phyloP scores from a whole-genome alignment of 2,113 vertebrate species.

The Phrynosoma platyrhinos region DNA sequence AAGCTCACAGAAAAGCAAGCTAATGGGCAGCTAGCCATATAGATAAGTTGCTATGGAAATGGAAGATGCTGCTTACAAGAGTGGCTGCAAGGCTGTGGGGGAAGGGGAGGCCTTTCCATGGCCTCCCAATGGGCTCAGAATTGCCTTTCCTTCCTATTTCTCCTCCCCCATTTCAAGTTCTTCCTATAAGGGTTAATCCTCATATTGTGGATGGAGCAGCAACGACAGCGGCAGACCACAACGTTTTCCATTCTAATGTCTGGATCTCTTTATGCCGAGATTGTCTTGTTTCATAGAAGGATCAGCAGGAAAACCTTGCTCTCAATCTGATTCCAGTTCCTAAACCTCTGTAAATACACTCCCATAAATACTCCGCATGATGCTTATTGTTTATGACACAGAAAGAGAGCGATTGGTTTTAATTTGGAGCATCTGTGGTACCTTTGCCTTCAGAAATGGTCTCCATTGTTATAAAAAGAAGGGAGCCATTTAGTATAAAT shows the following conservation, averaged over 20 bases:
- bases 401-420: not conserved
- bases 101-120: not conserved
- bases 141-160: not conserved
- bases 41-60: conserved; percentile 18
- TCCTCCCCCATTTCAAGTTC: not conserved
- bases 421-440: not conserved
- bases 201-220: not conserved
- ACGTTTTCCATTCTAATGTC: not conserved
- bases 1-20: not conserved
- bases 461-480: not conserved
- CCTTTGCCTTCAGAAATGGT: not conserved
- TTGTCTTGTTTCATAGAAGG: not conserved
- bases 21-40: not conserved
- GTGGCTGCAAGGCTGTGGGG: not conserved
- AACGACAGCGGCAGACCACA: not conserved
- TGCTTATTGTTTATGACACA: not conserved
- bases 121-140: not conserved
- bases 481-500: not conserved
- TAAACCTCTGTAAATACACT: not conserved
- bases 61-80: conserved; percentile 2
- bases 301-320: not conserved
- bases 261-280: not conserved
- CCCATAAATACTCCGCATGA: not conserved
- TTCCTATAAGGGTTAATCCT: not conserved
- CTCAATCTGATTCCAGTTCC: not conserved